Percentiles rank a stretch among this genome's conserved stretches.
These are phyloP conservation scores for Montifringilla adamsi DNA, from an alignment of 2,113 vertebrate genomes.

Conservation along the genomic window DNA sequence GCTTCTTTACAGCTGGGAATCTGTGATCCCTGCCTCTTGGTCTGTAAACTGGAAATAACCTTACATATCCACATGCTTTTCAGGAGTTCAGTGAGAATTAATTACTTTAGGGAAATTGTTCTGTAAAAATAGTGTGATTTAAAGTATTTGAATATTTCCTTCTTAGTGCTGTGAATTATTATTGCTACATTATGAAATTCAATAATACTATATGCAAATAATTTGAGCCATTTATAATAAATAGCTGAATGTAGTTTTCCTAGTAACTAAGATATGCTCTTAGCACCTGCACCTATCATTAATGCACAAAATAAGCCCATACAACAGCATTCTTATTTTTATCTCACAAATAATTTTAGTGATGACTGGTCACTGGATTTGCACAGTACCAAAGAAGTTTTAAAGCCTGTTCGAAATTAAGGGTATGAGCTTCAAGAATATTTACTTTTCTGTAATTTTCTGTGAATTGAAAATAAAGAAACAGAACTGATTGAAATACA, in stretches of 20 bases:
- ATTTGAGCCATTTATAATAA: not conserved
- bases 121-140: not conserved
- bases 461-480: not conserved
- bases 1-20: not conserved
- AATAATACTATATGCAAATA: not conserved
- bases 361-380: not conserved
- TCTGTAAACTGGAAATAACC: not conserved
- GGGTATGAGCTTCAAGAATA: not conserved
- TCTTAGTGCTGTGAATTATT: not conserved
- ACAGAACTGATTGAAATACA: not conserved
- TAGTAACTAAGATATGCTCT: not conserved
- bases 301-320: not conserved
- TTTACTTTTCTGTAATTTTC: not conserved
- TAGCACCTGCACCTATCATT: not conserved
- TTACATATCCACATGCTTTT: not conserved
- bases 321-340: not conserved
- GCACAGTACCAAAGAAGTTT: not conserved
- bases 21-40: not conserved
- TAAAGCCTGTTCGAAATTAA: not conserved
- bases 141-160: not conserved
- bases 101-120: not conserved
- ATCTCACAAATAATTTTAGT: not conserved
- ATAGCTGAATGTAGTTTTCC: not conserved
- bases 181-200: not conserved
- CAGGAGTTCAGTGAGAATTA: not conserved